phyloP scores from a whole-genome alignment of 2,797 vertebrate genomes.

The Mallotus villosus region DNA sequence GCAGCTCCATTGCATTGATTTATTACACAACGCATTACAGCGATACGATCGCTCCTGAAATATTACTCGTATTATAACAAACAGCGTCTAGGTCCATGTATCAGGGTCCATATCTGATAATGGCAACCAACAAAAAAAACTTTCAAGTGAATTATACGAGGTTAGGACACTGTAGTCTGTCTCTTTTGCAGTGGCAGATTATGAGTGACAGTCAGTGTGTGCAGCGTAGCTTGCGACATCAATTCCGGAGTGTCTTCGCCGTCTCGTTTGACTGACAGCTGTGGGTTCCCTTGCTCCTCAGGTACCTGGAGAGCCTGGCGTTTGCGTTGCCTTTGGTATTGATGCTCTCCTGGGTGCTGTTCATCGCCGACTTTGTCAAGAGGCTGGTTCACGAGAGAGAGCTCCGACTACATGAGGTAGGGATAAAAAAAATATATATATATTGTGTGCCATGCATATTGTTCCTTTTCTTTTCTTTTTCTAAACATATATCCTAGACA shows the following conservation, averaged over 20 bases:
- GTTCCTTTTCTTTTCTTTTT: neutral
- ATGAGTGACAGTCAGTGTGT: constrained; percentile 27
- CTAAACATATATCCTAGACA: neutral
- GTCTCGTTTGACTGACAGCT: constrained; percentile 49
- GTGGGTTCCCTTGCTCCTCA: constrained; percentile 62
- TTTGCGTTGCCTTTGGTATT: constrained; percentile 91
- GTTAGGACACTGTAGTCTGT: constrained; percentile 21
- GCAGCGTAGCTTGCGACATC: no score
- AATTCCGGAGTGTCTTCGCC: constrained; percentile 22
- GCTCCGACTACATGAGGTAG: constrained; percentile 93
- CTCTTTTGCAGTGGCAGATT: neutral
- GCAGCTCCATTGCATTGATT: constrained; percentile 45
- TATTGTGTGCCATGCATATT: neutral
- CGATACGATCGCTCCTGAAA: constrained; percentile 47
- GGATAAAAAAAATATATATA: no score
- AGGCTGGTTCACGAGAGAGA: constrained; percentile 96
- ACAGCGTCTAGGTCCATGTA: constrained; percentile 22
- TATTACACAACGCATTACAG: constrained; percentile 47
- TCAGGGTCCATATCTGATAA: constrained; percentile 28
- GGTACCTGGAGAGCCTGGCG: constrained; percentile 91
- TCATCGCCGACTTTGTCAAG: constrained; percentile 94
- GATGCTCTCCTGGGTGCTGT: constrained; percentile 95
- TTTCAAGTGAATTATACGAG: constrained; percentile 44
- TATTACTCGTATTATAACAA: constrained; percentile 39
- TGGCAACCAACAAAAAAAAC: constrained; percentile 17